Evolutionary conservation across 1,140 invertebrate genomes (phyloP).

Genomic region (Drosophila busckii): DNA sequence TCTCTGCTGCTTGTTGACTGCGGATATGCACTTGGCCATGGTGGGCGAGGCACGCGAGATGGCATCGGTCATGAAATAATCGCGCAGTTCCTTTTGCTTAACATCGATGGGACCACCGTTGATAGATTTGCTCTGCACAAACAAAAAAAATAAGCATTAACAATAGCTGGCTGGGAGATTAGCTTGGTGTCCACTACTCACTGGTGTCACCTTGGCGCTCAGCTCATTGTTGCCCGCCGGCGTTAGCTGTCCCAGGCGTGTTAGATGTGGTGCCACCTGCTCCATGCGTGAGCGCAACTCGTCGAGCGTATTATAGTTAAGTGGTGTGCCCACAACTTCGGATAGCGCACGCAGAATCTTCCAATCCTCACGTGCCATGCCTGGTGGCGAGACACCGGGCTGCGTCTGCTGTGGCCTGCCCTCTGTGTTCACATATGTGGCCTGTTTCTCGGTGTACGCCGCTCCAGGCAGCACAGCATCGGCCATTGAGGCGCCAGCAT

Average conservation of each 20-base stretch:
- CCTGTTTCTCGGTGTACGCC: constrained; percentile 99
- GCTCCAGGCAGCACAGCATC: constrained; percentile 97
- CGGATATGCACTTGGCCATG: constrained; percentile 99
- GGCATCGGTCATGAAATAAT: constrained; percentile 99
- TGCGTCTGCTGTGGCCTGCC: constrained; percentile 96
- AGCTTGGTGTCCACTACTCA: constrained; percentile 65
- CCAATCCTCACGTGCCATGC: constrained; percentile 97
- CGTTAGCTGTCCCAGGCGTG: constrained; percentile 90
- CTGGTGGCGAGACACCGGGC: constrained; percentile 94
- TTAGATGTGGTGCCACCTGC: constrained; percentile 93
- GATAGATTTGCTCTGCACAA: constrained; percentile 80
- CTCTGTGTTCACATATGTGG: constrained; percentile 98
- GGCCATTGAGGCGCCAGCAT: constrained; percentile 94
- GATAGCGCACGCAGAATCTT: constrained; percentile 92
- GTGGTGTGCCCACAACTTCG: constrained; percentile 86
- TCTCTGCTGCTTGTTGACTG: constrained; percentile 84
- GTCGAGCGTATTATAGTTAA: constrained; percentile 94
- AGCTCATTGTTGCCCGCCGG: constrained; percentile 91
- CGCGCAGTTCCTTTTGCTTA: constrained; percentile 89
- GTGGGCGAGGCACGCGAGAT: constrained; percentile 98
- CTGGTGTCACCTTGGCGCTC: constrained; percentile 84
- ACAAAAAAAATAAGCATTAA: background rate
- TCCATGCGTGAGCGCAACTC: constrained; percentile 90
- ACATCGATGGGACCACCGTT: constrained; percentile 83
- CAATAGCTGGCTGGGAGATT: background rate